These are phyloP conservation scores for Epizoanthus scotinus DNA, from an alignment of 92 coral and sea anemone species.

Conservation along the genomic window DNA sequence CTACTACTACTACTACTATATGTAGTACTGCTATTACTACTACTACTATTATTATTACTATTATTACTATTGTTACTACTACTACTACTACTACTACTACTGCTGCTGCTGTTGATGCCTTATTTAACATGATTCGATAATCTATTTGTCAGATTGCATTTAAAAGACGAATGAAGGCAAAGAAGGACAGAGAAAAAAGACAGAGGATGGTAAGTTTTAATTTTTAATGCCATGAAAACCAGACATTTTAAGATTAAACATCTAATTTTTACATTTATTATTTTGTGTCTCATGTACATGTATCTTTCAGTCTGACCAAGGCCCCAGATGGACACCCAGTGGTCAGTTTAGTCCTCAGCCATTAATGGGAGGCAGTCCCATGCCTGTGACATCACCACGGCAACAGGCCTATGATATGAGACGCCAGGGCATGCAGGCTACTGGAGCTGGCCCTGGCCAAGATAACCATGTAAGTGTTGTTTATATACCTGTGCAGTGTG, in stretches of 20 bases:
- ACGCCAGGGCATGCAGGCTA: constrained; percentile 75
- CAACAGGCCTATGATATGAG: constrained; percentile 97
- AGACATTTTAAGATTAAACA: too few relatives aligned
- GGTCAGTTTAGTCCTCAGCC: constrained; percentile 93
- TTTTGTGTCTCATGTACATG: background rate
- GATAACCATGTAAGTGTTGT: constrained; percentile 70
- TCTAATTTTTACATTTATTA: too few relatives aligned
- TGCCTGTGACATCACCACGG: constrained; percentile 78
- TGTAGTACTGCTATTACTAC: too few relatives aligned
- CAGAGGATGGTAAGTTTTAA: constrained; percentile 61
- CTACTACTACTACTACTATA: too few relatives aligned
- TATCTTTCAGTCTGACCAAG: constrained; percentile 41
- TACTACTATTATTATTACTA: too few relatives aligned
- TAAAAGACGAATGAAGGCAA: constrained; percentile 76
- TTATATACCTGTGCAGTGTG: constrained; percentile 43
- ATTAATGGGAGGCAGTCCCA: constrained; percentile 61
- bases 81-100: too few relatives aligned
- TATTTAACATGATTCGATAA: too few relatives aligned
- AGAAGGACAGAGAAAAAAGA: constrained; percentile 70
- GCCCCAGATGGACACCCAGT: constrained; percentile 92
- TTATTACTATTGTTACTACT: too few relatives aligned
- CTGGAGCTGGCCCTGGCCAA: constrained; percentile 38
- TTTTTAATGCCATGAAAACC: too few relatives aligned
- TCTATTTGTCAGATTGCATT: constrained; percentile 64
- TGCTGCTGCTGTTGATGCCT: too few relatives aligned